Base-by-base conservation (phyloP, 2,113 vertebrate genomes). In the Tragelaphus imberbis region DNA sequence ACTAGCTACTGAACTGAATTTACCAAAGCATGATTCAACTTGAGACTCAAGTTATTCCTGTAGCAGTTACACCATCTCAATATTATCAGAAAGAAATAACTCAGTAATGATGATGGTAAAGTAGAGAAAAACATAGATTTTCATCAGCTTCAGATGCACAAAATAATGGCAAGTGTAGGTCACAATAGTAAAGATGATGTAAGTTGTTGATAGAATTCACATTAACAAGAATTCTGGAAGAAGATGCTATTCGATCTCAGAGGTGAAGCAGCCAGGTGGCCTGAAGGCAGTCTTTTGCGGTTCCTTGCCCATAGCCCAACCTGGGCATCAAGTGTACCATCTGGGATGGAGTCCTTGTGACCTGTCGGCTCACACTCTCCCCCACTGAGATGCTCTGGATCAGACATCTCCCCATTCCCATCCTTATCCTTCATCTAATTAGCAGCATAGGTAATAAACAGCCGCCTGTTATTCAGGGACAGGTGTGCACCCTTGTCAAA, bases 401-500 rank as follows among this genome's bases (percentile, higher is more conserved):
- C 0, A 0, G 97, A 84, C 77, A 21, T 47, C 13, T 84, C 58
- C 92, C 84, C 89, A 93, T 96, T 90, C 92, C 68, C 91, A 96
- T 96, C 91, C 92, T 91, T 95, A 33, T 92, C 89, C 81, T 97
- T 75, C 14, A 40, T 91, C 91, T 98, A 98, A 98, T 98, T 98
- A 98, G 98, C 95, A 95, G 96, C 33, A 0, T 0, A 17, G 87
- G 97, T 91, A 97, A 98, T 98, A 98, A 98, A 98, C n/a, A 55
- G 77, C 33, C 53, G 61, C 68, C 94, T 97, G 96, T 98, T 99
- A 98, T 98, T 98, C 98, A 97, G 25, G 47, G 98, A 97, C 98
- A 98, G 98, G 98, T 99, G 97, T 96, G 84, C 5, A 63, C 98
- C 98, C 97, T 98, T 98, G 98, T 98, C 99, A 98, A 97, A 98